These are phyloP conservation scores for Hyaena hyaena DNA, from an alignment of 2,113 vertebrate genomes.

Conservation along the genomic window DNA sequence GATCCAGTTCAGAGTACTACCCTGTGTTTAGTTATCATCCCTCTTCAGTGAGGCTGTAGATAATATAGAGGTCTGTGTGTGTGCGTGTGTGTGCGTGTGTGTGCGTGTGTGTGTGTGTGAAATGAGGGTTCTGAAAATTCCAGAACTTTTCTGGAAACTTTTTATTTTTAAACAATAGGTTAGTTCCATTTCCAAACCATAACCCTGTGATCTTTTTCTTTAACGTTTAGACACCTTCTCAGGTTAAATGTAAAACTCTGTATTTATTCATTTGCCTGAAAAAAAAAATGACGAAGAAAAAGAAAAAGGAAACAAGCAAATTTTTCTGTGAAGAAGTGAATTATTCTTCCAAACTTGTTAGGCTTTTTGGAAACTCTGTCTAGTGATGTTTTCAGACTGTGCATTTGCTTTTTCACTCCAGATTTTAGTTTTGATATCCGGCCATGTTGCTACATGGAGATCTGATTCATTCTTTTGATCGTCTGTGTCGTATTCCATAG, in stretches of 20 bases:
- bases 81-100: background rate
- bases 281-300: background rate
- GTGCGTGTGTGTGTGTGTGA: background rate
- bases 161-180: conserved; percentile 43
- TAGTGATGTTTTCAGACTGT: background rate
- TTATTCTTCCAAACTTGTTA: background rate
- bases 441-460: rapidly evolving
- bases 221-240: background rate
- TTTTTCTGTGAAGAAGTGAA: background rate
- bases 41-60: background rate
- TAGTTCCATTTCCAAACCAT: conserved; percentile 1
- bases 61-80: background rate
- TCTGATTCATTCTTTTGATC: background rate
- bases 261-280: background rate
- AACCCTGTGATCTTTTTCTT: background rate
- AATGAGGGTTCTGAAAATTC: background rate
- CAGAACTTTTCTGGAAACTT: background rate
- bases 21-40: rapidly evolving
- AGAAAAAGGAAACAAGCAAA: too few relatives aligned
- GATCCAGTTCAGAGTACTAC: background rate
- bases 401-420: background rate
- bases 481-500: background rate
- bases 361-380: background rate
- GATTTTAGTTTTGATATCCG: background rate
- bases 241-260: background rate